phyloP scores from a whole-genome alignment of 2,113 vertebrate genomes.

The Austrofundulus limnaeus region DNA sequence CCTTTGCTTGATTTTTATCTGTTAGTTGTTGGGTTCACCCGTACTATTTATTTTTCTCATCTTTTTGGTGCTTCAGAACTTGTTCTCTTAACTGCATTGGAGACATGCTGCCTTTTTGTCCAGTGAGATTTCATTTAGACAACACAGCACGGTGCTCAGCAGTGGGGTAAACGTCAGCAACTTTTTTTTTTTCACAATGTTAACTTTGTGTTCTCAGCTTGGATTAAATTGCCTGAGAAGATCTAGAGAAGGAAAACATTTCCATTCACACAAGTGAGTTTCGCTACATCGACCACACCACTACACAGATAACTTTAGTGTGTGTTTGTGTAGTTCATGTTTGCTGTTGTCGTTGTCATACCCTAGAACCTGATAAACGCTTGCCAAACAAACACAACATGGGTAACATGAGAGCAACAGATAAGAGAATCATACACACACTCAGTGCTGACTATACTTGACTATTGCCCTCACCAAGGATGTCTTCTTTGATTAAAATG shows the following conservation, averaged over 20 bases:
- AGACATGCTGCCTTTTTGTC: conserved; percentile 25
- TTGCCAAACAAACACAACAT: conserved; percentile 72
- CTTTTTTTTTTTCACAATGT: conserved; percentile 38
- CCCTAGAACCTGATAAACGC: conserved; percentile 73
- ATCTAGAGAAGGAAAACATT: conserved; percentile 16
- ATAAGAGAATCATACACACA: conserved; percentile 68
- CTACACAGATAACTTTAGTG: conserved; percentile 51
- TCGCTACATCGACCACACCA: conserved; percentile 36
- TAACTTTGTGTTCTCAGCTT: conserved; percentile 38
- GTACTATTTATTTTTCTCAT: background rate
- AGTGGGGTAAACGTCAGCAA: conserved; percentile 27
- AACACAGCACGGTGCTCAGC: conserved; percentile 19
- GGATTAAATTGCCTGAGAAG: conserved; percentile 28
- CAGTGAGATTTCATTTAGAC: conserved; percentile 42
- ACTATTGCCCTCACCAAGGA: conserved; percentile 59
- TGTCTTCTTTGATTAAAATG: conserved; percentile 40
- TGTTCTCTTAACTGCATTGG: conserved; percentile 15
- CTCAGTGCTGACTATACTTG: conserved; percentile 57
- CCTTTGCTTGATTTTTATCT: background rate
- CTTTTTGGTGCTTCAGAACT: conserved; percentile 5
- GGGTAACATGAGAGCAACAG: conserved; percentile 69
- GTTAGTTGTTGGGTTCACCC: background rate
- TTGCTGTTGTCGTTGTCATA: conserved; percentile 69
- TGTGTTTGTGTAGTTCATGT: conserved; percentile 57
- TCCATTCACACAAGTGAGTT: conserved; percentile 27